These are phyloP conservation scores for Micronycteris hirsuta DNA, from an alignment of 2,113 vertebrate species.

Conservation along the genomic window DNA sequence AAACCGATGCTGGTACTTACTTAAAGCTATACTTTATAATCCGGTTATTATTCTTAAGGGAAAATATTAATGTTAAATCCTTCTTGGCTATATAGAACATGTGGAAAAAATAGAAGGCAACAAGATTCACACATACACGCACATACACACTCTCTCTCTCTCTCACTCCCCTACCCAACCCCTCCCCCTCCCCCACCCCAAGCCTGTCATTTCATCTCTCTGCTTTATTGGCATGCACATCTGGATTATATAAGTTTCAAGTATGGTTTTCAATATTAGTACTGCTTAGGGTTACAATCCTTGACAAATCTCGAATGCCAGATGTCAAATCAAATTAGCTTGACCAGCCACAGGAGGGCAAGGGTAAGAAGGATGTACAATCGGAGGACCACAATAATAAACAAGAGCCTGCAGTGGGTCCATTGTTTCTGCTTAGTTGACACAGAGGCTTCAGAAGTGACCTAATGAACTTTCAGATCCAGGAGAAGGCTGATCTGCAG, in stretches of 20 bases:
- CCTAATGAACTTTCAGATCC: neutral
- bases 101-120: conserved; percentile 68
- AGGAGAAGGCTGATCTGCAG: neutral
- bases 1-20: conserved; percentile 43
- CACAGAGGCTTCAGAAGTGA: neutral
- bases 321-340: conserved; percentile 80
- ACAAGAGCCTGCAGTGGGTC: conserved; percentile 8
- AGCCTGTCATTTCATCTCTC: conserved; percentile 64
- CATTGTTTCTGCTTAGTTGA: conserved; percentile 22
- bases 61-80: conserved; percentile 56
- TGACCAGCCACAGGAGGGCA: conserved; percentile 51
- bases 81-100: conserved; percentile 40
- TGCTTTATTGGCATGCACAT: conserved; percentile 76
- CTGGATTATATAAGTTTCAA: conserved; percentile 80
- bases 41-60: conserved; percentile 54
- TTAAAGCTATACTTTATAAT: conserved; percentile 64
- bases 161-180: neutral
- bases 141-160: too few species aligned
- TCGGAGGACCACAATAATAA: conserved; percentile 47
- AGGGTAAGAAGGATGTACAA: neutral
- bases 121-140: conserved; percentile 9
- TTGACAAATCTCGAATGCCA: conserved; percentile 79
- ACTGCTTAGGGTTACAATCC: conserved; percentile 75
- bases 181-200: neutral
- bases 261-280: conserved; percentile 76